phyloP scores from a whole-genome alignment of 2,113 vertebrate species.

The Cinclus cinclus region DNA sequence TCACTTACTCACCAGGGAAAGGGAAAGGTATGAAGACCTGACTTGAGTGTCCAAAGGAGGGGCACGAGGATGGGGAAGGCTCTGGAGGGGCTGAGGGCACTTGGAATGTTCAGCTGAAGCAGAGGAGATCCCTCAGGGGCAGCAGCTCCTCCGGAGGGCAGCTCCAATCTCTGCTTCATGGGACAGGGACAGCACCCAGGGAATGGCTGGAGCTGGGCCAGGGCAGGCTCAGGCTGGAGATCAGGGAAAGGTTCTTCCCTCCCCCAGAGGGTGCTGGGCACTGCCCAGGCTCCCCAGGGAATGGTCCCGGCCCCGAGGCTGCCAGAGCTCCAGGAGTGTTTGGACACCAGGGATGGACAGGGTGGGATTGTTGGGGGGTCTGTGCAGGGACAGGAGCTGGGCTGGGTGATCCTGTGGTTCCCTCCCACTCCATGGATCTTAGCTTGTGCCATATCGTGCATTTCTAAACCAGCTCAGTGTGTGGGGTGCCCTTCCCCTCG shows the following conservation, averaged over 20 bases:
- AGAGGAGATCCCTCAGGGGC: background rate
- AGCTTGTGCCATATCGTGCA: accelerated
- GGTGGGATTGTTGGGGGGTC: background rate
- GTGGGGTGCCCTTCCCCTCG: background rate
- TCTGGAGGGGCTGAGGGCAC: background rate
- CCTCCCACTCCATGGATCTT: background rate
- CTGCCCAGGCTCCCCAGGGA: background rate
- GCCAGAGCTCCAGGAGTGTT: background rate
- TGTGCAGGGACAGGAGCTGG: accelerated
- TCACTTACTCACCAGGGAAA: background rate
- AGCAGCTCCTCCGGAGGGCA: background rate
- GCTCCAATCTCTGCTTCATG: background rate
- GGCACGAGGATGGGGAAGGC: background rate
- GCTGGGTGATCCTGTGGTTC: background rate
- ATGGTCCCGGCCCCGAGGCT: background rate
- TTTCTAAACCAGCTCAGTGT: background rate
- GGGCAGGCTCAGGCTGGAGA: background rate
- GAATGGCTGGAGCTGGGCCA: background rate
- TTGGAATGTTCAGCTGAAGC: background rate
- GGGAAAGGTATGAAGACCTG: background rate
- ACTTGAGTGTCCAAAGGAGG: background rate
- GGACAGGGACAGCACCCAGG: background rate
- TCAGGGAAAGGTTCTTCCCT: background rate
- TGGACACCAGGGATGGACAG: background rate
- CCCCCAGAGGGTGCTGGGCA: background rate